Evolutionary conservation across 2,797 vertebrate genomes (phyloP).

Genomic region (Xiphorhynchus erythropygius): DNA sequence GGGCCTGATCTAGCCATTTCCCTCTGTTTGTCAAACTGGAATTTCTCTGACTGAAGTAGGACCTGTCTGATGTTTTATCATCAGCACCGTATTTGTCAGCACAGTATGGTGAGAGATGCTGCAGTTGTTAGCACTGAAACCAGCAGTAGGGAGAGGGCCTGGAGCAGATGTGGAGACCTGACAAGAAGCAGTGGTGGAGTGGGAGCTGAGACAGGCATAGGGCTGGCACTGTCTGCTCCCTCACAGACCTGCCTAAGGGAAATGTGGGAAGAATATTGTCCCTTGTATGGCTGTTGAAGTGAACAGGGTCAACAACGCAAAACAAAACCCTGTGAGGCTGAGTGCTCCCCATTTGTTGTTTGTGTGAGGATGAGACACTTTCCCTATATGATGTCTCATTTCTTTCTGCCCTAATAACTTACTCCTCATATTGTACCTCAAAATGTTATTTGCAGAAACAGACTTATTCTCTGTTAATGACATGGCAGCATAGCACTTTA

Average conservation of each 20-base stretch:
- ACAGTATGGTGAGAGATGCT: fast-evolving
- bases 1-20: background rate
- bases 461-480: background rate
- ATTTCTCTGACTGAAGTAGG: background rate
- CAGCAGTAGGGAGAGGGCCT: background rate
- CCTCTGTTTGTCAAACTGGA: background rate
- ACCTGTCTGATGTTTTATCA: background rate
- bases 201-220: background rate
- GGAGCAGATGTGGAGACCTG: background rate
- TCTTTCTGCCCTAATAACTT: background rate
- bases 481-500: background rate
- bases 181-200: background rate
- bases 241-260: background rate
- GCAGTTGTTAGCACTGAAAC: background rate
- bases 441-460: background rate
- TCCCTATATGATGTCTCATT: background rate
- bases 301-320: background rate
- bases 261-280: background rate
- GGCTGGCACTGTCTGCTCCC: background rate
- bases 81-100: background rate
- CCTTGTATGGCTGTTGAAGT: background rate
- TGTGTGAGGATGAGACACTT: background rate
- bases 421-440: background rate
- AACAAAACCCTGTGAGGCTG: background rate
- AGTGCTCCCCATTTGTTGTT: background rate